Evolutionary conservation across 35 echinoderm and acorn worm genomes (phyloP), one percentile per base, ranked within the genome.

Genomic region (Heliocidaris tuberculata): DNA sequence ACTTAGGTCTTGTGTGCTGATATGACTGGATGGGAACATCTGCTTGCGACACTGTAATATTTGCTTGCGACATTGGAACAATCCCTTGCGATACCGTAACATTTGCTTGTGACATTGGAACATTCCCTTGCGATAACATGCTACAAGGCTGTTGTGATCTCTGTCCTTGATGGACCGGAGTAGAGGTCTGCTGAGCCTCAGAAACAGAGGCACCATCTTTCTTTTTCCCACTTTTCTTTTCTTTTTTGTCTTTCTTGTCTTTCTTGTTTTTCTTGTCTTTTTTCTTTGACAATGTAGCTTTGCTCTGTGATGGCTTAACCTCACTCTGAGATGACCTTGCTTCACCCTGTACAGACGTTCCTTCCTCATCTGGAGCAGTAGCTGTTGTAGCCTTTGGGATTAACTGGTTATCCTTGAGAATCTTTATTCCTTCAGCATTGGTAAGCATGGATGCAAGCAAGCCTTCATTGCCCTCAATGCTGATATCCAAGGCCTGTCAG

Each of bases 391-490:
- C 27, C 21, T 78, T 19, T 78, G 65, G 65, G 65, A 78, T 78
- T 6, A 78, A 24, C 21, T 78, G 65, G 21, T 78, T 19, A 78
- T 78, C 65, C 65, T 78, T 78, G 65, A 78, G 65, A 78, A n/a
- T 24, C 27, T 78, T 21, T 0, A 89, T 9, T 6, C 87, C 87
- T 89, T 42, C 12, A n/a, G 12, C 12, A 9, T 89, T 89, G 87
- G 87, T 48, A 4, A 78, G 65, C 87, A 89, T 89, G 31, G 87
- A 89, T 32, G 87, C 87, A 89, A 89, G 31, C 12, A 89, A 32
- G 17, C 17, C 87, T 47, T 89, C 87, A 17, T 48, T 89, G 87
- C 87, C 87, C 87, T 89, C 29, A 7, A 89, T 89, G 32, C 19
- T 89, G 87, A 89, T 89, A 47, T 32, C 87, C 87, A 89, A 89